Evolutionary conservation across 1,140 invertebrate genomes (phyloP).

Genomic region (Microplitis demolitor): DNA sequence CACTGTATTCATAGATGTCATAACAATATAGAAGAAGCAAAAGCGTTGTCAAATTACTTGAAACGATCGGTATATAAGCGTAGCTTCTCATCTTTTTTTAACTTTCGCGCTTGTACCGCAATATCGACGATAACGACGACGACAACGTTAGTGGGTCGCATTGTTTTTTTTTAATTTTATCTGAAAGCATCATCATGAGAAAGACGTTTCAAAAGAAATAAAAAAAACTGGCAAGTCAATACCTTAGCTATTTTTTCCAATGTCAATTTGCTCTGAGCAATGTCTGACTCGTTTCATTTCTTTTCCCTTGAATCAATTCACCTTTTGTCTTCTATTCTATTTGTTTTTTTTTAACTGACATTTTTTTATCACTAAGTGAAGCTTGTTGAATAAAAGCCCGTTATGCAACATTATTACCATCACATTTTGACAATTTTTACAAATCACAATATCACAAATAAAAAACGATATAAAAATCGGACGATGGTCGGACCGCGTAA

Average conservation of each 20-base stretch:
- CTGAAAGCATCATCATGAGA: not conserved
- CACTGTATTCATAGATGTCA: not conserved
- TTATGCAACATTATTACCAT: too few species aligned
- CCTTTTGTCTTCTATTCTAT: not conserved
- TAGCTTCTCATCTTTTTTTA: not conserved
- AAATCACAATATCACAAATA: not conserved
- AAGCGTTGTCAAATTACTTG: constrained; percentile 20
- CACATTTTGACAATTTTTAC: not conserved
- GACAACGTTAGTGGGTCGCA: not conserved
- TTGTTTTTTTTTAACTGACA: not conserved
- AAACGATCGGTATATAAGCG: not conserved
- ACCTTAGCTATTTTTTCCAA: not conserved
- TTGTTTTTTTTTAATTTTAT: constrained; percentile 1
- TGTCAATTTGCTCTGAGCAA: constrained; percentile 9
- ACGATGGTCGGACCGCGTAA: too few species aligned
- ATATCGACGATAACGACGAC: not conserved
- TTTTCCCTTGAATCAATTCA: constrained; percentile 5
- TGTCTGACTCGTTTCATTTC: constrained; percentile 1
- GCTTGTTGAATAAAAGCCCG: not conserved
- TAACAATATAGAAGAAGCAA: not conserved
- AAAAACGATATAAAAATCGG: too few species aligned
- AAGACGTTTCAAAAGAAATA: not conserved
- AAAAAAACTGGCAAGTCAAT: not conserved
- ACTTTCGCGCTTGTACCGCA: not conserved
- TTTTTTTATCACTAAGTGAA: constrained; percentile 1